Conservation (phyloP, 2,888 invertebrate species). For the Acleris laterana region DNA sequence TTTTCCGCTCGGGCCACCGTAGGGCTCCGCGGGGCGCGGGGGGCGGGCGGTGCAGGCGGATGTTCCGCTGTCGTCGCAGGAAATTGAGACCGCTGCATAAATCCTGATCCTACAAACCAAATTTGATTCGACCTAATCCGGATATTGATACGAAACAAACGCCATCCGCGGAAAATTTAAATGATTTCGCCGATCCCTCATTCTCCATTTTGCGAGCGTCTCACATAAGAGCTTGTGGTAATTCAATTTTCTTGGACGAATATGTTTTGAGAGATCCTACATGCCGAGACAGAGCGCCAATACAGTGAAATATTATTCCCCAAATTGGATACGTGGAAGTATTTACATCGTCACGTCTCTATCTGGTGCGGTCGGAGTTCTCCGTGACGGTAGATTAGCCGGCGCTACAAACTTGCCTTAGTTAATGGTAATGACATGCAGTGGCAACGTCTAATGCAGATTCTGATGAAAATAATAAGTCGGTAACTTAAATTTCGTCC, state of each 20-base stretch:
- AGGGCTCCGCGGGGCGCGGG: constrained; percentile 44
- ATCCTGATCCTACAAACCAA: constrained; percentile 81
- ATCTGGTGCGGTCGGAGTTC: constrained; percentile 18
- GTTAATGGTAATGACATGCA: not conserved
- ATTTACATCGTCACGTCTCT: constrained; percentile 49
- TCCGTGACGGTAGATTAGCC: constrained; percentile 16
- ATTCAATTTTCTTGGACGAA: constrained; percentile 58
- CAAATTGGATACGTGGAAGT: constrained; percentile 78
- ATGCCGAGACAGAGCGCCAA: constrained; percentile 58
- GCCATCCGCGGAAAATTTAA: constrained; percentile 63
- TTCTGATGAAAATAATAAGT: not conserved
- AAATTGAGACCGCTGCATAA: constrained; percentile 84
- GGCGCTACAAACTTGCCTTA: constrained; percentile 13
- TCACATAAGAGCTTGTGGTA: constrained; percentile 46
- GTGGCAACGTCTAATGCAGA: no score
- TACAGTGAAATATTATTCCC: constrained; percentile 71
- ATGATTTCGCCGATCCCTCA: constrained; percentile 47
- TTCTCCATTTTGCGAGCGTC: constrained; percentile 41
- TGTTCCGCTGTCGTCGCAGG: constrained; percentile 80
- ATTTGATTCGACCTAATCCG: constrained; percentile 82
- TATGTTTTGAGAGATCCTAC: constrained; percentile 58
- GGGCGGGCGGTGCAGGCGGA: constrained; percentile 62
- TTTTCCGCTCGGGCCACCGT: constrained; percentile 71
- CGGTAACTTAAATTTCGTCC: not conserved
- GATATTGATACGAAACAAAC: constrained; percentile 82